Conservation (phyloP, 1,140 invertebrate species). For the Dreissena rostriformis region DNA sequence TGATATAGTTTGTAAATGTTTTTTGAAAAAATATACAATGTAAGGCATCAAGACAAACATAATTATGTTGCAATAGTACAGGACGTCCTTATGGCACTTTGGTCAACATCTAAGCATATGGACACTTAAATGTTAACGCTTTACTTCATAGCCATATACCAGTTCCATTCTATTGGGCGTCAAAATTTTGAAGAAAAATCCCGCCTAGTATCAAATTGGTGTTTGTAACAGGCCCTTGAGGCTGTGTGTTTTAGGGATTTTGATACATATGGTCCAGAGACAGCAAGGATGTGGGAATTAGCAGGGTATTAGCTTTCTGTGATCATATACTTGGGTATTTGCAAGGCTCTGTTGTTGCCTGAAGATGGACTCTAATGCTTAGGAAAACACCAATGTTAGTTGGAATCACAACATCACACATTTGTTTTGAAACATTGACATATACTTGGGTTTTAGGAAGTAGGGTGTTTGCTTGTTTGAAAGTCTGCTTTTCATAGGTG, state of each 20-base stretch:
- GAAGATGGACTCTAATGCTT: constrained; percentile 22
- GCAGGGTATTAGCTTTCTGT: constrained; percentile 8
- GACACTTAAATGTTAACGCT: too few species aligned
- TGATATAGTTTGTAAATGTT: too few species aligned
- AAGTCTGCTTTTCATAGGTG: constrained; percentile 6
- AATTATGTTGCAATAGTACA: too few species aligned
- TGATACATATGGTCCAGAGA: background rate
- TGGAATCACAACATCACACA: constrained; percentile 28
- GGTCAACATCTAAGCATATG: too few species aligned
- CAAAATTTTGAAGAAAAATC: too few species aligned
- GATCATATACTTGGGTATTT: constrained; percentile 37
- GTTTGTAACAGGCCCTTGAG: background rate
- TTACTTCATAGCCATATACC: too few species aligned
- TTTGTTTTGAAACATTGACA: constrained; percentile 39
- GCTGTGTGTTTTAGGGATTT: background rate
- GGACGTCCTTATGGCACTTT: too few species aligned
- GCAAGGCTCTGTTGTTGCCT: background rate
- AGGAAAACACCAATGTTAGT: constrained; percentile 15
- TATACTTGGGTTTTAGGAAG: constrained; percentile 44
- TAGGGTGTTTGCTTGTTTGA: background rate
- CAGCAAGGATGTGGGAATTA: constrained; percentile 47
- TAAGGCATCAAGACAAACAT: too few species aligned
- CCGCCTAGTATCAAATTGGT: too few species aligned
- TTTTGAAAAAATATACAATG: too few species aligned
- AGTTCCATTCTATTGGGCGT: too few species aligned